Base-by-base conservation (phyloP, 2,797 vertebrate species). In the Oreortyx pictus region DNA sequence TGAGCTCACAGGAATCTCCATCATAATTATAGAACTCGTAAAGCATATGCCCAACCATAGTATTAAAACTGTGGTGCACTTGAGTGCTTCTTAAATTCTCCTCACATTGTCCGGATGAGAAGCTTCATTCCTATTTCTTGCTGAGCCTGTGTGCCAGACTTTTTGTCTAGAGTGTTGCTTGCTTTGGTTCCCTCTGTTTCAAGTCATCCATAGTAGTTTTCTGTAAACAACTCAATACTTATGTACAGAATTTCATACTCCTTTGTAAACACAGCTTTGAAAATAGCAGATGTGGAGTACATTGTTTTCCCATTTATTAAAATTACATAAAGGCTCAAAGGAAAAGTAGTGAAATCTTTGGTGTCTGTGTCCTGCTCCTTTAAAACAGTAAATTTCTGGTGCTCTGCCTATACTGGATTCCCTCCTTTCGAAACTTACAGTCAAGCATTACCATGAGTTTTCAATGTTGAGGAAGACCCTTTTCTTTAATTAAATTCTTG, bases 21-120 rank as follows among this genome's bases (percentile, higher is more conserved):
- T 79, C 62, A 2, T 85, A 52, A 22, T 57, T n/a, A 94, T 7
- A 77, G 60, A 79, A 93, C 57, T 82, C 56, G 50, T 80, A 60
- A 92, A 92, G 84, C 83, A 90, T 84, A 92, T 95, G 22, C 18
- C 7, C 52, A 84, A 71, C 54, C 15, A 24, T n/a, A 83, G 49
- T 74, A 74, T 77, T 35, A 19, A 49, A 74, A 35, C 46, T 85
- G 3, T 43, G 23, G 33, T 90, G 91, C 25, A 60, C 37, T 93
- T 72, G 39, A 29, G 7, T 1, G 0, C 46, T 7, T 77, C 24
- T 23, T 27, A 7, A 74, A 10, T 89, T 89, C 31, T 65, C 6
- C 10, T 46, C 8, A 13, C 8, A 3, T 8, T 73, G 10, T 18
- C 5, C 47, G 19, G 10, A 25, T 46, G 22, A 41, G 43, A 70